Evolutionary conservation across 2,888 invertebrate species (phyloP), one percentile per base, ranked within the genome.

Genomic region (Drosophila kambysellisi): DNA sequence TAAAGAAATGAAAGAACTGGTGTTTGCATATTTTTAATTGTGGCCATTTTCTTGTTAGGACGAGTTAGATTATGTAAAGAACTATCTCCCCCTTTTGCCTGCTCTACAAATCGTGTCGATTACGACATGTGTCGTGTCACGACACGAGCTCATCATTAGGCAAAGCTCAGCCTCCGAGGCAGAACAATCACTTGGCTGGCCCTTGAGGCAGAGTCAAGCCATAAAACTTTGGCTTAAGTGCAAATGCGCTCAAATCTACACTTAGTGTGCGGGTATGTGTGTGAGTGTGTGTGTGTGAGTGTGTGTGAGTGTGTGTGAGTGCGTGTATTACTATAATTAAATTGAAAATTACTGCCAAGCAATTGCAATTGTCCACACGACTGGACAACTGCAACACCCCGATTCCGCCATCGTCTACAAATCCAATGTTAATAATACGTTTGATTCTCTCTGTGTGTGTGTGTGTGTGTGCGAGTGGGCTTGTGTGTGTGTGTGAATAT

Each of bases 321-420:
- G 70, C 79, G 76, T 83, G 91, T 91, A 91, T 92, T 90, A 91
- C 91, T 91, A 91, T 92, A 91, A 91, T 91, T 91, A 91, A 91
- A 91, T 92, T 91, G 84, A 91, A 90, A 91, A 92, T 92, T 91
- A 91, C 91, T 91, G 91, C 91, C 91, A 82, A 88, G 92, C 89
- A 90, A 91, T 91, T 91, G 91, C 91, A 92, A 91, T 91, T 91
- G 92, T 92, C 91, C 91, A 91, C 88, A 84, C 84, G 91, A 83
- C 75, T 91, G 90, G 80, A 73, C 84, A 79, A 74, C 85, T 76
- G 56, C 56, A 56, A 56, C 56, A 56, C 56, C 56, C 56, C 66
- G 46, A 46, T 25, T 15, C 67, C 65, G 33, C 61, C 60, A 20
- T 57, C 60, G 43, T 57, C 57, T 43, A 57, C 57, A 43, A 57